Evolutionary conservation across 2,888 invertebrate species (phyloP).

Genomic region (Volucella bombylans): DNA sequence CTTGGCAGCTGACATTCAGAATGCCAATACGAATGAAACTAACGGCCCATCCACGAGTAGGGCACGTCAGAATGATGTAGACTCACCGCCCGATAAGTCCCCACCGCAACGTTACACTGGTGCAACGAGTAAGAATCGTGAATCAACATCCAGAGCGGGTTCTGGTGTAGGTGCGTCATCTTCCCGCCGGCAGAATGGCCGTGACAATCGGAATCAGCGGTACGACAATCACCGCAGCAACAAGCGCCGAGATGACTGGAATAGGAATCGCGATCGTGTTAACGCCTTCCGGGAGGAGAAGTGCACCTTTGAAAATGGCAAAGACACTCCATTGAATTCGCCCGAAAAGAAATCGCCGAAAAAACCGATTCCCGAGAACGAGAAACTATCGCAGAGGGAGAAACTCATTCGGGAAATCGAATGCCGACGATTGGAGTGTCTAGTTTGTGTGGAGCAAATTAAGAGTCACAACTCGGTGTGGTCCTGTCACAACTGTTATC

Average conservation of each 20-base stretch:
- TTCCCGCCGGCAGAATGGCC: slow-evolving; percentile 76
- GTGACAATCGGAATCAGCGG: slow-evolving; percentile 77
- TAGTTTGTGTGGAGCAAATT: slow-evolving; percentile 96
- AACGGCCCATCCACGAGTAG: slow-evolving; percentile 21
- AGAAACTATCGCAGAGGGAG: slow-evolving; percentile 89
- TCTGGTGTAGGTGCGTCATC: slow-evolving; percentile 26
- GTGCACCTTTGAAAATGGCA: slow-evolving; percentile 78
- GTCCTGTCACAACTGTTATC: slow-evolving; percentile 95
- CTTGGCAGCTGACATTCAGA: slow-evolving; percentile 38
- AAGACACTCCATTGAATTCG: slow-evolving; percentile 79
- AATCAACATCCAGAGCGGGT: slow-evolving; percentile 53
- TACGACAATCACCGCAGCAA: slow-evolving; percentile 81
- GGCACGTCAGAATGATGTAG: not conserved
- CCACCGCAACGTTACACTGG: slow-evolving; percentile 75
- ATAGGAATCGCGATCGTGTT: slow-evolving; percentile 80
- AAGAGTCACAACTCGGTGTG: slow-evolving; percentile 91
- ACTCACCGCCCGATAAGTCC: slow-evolving; percentile 36
- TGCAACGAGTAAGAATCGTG: slow-evolving; percentile 72
- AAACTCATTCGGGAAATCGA: slow-evolving; percentile 92
- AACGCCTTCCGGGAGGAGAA: slow-evolving; percentile 79
- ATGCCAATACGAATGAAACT: slow-evolving; percentile 35
- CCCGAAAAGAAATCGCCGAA: slow-evolving; percentile 79
- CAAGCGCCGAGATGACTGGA: slow-evolving; percentile 81
- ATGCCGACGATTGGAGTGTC: slow-evolving; percentile 92
- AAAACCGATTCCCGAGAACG: slow-evolving; percentile 77